phyloP scores from a whole-genome alignment of 1,140 invertebrate species.

The Caenorhabditis latens region DNA sequence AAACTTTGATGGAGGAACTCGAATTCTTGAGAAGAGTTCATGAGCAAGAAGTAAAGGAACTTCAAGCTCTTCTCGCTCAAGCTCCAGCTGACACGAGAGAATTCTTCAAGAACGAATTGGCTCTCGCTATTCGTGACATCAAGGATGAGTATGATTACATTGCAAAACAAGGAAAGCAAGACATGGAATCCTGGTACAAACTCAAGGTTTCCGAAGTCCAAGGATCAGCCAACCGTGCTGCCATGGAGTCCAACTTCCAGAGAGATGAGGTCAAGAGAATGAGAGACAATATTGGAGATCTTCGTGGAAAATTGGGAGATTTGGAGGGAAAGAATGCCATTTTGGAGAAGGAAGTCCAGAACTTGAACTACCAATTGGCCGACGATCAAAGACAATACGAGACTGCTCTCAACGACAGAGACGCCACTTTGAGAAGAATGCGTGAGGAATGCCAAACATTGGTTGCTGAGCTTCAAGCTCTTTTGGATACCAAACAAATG shows the following conservation, averaged over 20 bases:
- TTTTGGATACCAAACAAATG: slow-evolving; percentile 79
- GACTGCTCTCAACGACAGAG: slow-evolving; percentile 77
- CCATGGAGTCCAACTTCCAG: slow-evolving; percentile 80
- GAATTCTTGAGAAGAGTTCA: slow-evolving; percentile 86
- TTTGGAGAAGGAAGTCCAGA: slow-evolving; percentile 80
- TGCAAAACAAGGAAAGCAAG: slow-evolving; percentile 79
- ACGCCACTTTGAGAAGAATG: slow-evolving; percentile 77
- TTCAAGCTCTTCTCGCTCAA: slow-evolving; percentile 79
- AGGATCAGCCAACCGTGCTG: slow-evolving; percentile 79
- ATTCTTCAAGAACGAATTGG: slow-evolving; percentile 80
- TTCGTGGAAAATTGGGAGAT: slow-evolving; percentile 79
- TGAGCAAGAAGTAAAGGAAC: slow-evolving; percentile 81
- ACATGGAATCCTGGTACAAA: slow-evolving; percentile 78
- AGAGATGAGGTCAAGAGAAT: slow-evolving; percentile 80
- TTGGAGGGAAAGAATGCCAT: slow-evolving; percentile 80
- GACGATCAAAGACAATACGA: slow-evolving; percentile 78
- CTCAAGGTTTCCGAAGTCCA: slow-evolving; percentile 79
- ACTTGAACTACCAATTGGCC: slow-evolving; percentile 78
- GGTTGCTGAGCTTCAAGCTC: slow-evolving; percentile 78
- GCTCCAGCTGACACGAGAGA: slow-evolving; percentile 78
- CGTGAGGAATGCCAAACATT: slow-evolving; percentile 77
- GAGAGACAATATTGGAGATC: slow-evolving; percentile 79
- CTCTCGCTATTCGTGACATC: slow-evolving; percentile 80
- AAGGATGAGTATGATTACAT: slow-evolving; percentile 80
- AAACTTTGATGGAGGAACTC: slow-evolving; percentile 85